A percentile compares a stretch with the other conserved stretches of the same genome.
Evolutionary conservation across 2,113 vertebrate genomes (phyloP).

Genomic region (Cinclus cinclus): DNA sequence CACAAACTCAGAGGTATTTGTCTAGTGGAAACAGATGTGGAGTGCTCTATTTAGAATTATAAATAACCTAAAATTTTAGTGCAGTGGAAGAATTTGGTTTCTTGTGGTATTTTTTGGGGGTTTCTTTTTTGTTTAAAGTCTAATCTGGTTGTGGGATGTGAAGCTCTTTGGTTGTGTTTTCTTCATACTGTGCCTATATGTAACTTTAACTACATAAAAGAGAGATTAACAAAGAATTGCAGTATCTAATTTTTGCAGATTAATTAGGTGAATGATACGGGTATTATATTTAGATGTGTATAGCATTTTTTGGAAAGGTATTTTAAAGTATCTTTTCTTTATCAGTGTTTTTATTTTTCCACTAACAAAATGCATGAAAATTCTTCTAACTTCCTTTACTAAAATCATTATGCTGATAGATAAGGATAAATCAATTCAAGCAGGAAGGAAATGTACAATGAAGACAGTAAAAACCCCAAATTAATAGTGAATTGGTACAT

Average conservation of each 20-base stretch:
- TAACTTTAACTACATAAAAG: background rate
- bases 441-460: background rate
- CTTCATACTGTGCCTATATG: background rate
- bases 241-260: background rate
- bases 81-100: background rate
- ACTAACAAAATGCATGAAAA: background rate
- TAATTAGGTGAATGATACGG: background rate
- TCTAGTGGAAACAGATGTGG: background rate
- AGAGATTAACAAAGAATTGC: background rate
- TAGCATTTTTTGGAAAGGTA: background rate
- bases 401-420: background rate
- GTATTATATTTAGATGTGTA: background rate
- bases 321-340: background rate
- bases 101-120: background rate
- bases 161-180: background rate
- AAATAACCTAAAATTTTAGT: background rate
- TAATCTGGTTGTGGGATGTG: background rate
- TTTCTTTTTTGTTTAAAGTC: background rate
- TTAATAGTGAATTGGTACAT: background rate
- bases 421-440: background rate
- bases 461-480: background rate
- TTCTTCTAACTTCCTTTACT: background rate
- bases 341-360: background rate
- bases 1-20: background rate
- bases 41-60: background rate